These are phyloP conservation scores for Unio delphinus DNA, from an alignment of 2,888 invertebrate species.

Conservation along the genomic window DNA sequence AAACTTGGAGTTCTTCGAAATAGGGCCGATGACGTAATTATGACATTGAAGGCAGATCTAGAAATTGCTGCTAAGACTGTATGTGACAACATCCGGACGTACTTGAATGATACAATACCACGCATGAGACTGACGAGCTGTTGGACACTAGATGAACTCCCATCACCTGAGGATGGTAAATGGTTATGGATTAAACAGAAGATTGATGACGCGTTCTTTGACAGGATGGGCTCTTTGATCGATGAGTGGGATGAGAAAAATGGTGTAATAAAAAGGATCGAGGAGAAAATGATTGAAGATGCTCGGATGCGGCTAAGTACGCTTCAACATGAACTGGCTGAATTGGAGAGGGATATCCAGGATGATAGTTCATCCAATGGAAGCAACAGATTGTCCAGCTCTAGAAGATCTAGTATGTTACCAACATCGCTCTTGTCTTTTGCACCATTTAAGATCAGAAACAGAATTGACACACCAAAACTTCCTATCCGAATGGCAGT, in stretches of 20 bases:
- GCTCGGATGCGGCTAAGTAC: conserved; percentile 39
- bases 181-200: conserved; percentile 29
- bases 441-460: conserved; percentile 4
- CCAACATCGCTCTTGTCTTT: background rate
- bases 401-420: conserved; percentile 11
- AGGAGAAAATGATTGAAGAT: conserved; percentile 22
- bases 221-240: conserved; percentile 24
- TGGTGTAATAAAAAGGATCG: conserved; percentile 20
- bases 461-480: conserved; percentile 25
- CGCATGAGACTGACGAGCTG: conserved; percentile 17
- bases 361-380: conserved; percentile 14
- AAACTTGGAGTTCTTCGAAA: conserved; percentile 33
- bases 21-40: conserved; percentile 25
- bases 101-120: conserved; percentile 16
- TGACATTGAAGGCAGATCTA: conserved; percentile 20
- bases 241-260: conserved; percentile 38
- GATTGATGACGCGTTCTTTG: conserved; percentile 30
- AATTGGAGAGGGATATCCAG: conserved; percentile 39
- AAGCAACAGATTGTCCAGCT: conserved; percentile 9
- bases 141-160: conserved; percentile 34
- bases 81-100: conserved; percentile 13
- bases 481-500: conserved; percentile 22
- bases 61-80: conserved; percentile 20
- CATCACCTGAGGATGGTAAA: conserved; percentile 23
- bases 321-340: conserved; percentile 40